Evolutionary conservation across 1,140 invertebrate species (phyloP).

Genomic region (Matsumurasca onukii): DNA sequence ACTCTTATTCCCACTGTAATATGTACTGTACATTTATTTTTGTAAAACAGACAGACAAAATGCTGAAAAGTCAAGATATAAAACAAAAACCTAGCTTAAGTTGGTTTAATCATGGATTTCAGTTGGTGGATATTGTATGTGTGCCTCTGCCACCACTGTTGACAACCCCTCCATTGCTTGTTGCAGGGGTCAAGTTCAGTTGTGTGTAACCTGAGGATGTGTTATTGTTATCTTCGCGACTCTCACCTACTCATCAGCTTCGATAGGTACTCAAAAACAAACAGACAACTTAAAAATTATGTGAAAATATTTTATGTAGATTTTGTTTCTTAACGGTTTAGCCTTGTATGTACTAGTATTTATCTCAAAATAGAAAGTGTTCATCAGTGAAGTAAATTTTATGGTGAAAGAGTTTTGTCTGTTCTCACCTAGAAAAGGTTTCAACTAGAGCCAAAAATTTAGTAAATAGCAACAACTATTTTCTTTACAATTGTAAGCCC

Average conservation of each 20-base stretch:
- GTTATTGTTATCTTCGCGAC: not conserved
- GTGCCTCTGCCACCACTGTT: conserved; percentile 22
- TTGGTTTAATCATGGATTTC: not conserved
- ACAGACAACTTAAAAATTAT: not conserved
- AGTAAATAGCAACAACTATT: too few species aligned
- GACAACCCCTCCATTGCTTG: conserved; percentile 39
- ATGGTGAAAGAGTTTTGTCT: too few species aligned
- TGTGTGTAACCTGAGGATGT: conserved; percentile 57
- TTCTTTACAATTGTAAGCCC: too few species aligned
- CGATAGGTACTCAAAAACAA: not conserved
- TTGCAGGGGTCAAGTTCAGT: conserved; percentile 70
- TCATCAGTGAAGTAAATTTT: not conserved
- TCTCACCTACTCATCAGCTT: not conserved
- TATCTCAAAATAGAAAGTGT: not conserved
- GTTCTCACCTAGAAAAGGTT: too few species aligned
- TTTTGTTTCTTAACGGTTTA: not conserved
- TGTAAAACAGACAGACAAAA: not conserved
- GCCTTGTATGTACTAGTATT: too few species aligned
- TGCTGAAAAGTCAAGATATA: not conserved
- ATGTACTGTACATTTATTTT: not conserved
- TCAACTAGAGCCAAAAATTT: too few species aligned
- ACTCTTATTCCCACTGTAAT: not conserved
- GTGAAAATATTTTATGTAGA: not conserved
- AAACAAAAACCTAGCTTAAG: not conserved
- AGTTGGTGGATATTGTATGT: conserved; percentile 9